Evolutionary conservation across 2,113 vertebrate genomes (phyloP).

Genomic region (Gnathonemus longibarbis): DNA sequence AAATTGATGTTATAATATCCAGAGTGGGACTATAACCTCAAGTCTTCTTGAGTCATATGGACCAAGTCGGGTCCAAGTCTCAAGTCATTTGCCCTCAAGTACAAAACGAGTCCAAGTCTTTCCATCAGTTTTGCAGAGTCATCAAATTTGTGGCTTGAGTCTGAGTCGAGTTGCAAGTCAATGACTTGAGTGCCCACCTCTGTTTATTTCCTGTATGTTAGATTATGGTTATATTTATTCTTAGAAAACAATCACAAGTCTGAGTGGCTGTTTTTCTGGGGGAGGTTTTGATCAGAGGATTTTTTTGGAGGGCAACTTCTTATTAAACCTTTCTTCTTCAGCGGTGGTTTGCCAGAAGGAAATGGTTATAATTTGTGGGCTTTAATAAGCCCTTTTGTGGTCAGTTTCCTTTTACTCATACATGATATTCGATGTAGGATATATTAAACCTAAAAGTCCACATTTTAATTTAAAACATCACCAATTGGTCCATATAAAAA

Average conservation of each 20-base stretch:
- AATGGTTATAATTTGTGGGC: conserved; percentile 4
- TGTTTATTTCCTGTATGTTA: not conserved
- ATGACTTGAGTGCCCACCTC: too few species aligned
- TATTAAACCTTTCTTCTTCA: not conserved
- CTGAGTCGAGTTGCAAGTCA: too few species aligned
- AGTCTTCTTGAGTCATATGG: too few species aligned
- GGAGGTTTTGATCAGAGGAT: not conserved
- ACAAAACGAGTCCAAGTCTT: too few species aligned
- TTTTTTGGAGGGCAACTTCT: not conserved
- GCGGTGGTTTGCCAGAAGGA: not conserved
- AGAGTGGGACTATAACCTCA: too few species aligned
- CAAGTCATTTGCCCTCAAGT: too few species aligned
- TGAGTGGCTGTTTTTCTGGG: not conserved
- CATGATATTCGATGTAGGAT: not conserved
- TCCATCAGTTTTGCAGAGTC: too few species aligned
- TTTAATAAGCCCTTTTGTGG: not conserved
- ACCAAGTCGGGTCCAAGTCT: too few species aligned
- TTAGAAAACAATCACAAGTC: not conserved
- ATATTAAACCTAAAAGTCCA: not conserved
- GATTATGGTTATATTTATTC: not conserved
- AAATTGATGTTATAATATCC: too few species aligned
- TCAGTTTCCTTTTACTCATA: not conserved
- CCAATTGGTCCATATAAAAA: not conserved
- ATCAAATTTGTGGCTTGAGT: too few species aligned
- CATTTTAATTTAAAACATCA: conserved; percentile 1